Evolutionary conservation across 2,797 vertebrate species (phyloP), one percentile per base, ranked within the genome.

Genomic region (Anguilla pacifica): DNA sequence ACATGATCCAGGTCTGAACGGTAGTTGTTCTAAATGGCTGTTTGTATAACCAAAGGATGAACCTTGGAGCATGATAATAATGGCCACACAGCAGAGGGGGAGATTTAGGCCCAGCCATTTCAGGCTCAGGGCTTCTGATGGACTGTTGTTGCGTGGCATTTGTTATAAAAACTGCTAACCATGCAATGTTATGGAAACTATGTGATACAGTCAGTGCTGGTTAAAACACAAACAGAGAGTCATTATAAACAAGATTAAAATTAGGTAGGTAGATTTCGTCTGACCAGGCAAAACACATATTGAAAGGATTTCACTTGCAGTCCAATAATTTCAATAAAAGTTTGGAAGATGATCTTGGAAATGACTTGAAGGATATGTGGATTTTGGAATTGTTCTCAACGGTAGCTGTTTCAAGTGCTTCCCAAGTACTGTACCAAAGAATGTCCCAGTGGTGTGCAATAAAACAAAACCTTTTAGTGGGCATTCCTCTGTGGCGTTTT

Each of bases 21-120:
- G 91, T 92, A 90, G 91, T 85, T 84, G 89, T 92, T 92, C 91
- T 91, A 91, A 94, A 93, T 91, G 90, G 88, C 84, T 89, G 90
- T 77, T 82, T 90, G 91, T 77, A 39, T 67, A 83, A 87, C 77
- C 57, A 70, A 43, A 67, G 25, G 55, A 46, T 43, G 11, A 82
- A 87, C 39, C 59, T 82, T 87, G 17, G 28, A 83, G 82, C 31
- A 28, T 87, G 86, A 67, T 28, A 43, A 39, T 46, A 87, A 87
- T 83, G 82, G 49, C 59, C 46, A 64, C 79, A 53, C 46, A 49
- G 25, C 43, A 70, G 59, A 82, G 46, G 46, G 25, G 25, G 10
- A 9, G 22, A 22, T 82, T 82, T 51, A 22, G 46, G 43, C 46
- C 46, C 17, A 13, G 79, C 43, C 43, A 51, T 81, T 22, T 81